These are phyloP conservation scores for Dermatophagoides farinae DNA, from an alignment of 1,140 invertebrate species.

Conservation along the genomic window DNA sequence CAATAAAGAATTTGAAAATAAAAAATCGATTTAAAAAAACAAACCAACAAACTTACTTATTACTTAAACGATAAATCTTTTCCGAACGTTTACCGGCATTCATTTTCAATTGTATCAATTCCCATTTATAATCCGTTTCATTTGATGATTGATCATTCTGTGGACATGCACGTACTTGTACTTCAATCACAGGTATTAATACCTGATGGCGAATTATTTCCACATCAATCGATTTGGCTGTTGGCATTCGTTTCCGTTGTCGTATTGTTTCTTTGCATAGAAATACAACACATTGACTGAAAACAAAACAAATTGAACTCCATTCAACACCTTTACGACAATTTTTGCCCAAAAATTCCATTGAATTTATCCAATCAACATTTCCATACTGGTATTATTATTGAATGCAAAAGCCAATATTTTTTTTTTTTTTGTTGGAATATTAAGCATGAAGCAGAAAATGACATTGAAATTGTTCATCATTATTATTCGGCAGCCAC, in stretches of 20 bases:
- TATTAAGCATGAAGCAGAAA: neutral
- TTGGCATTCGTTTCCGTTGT: slow-evolving; percentile 58
- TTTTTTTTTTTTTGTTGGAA: neutral
- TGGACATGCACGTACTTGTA: slow-evolving; percentile 50
- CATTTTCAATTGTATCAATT: slow-evolving; percentile 78
- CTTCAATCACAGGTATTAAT: slow-evolving; percentile 84
- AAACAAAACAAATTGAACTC: slow-evolving; percentile 93
- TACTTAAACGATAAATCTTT: slow-evolving; percentile 88
- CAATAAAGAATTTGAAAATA: neutral
- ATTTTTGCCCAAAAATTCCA: slow-evolving; percentile 46
- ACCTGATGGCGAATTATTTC: slow-evolving; percentile 90
- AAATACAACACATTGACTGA: slow-evolving; percentile 90
- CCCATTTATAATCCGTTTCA: slow-evolving; percentile 38
- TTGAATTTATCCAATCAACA: slow-evolving; percentile 91
- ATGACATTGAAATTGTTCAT: no score
- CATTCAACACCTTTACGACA: slow-evolving; percentile 89
- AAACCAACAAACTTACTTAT: slow-evolving; percentile 41
- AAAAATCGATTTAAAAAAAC: neutral
- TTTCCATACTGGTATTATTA: slow-evolving; percentile 66
- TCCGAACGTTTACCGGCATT: slow-evolving; percentile 62
- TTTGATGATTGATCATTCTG: neutral
- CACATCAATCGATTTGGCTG: slow-evolving; percentile 32
- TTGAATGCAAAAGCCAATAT: no score
- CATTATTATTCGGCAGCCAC: no score
- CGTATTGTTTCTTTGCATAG: slow-evolving; percentile 83